Evolutionary conservation across 2,113 vertebrate species (phyloP).

Genomic region (Ardeotis arabs): DNA sequence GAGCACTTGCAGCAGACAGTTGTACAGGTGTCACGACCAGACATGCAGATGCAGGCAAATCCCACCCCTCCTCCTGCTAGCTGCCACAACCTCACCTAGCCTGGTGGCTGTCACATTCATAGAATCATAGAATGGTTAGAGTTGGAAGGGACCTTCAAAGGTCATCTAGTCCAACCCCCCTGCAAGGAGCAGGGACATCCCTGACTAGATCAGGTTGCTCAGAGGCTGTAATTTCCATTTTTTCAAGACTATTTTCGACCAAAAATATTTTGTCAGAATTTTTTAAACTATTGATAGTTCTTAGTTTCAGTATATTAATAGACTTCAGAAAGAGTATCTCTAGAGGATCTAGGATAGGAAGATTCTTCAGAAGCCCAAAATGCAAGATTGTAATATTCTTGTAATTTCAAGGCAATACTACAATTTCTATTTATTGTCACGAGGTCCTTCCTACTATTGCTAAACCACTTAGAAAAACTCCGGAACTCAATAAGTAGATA

Average conservation of each 20-base stretch:
- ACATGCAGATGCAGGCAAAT: not conserved
- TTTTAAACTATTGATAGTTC: not conserved
- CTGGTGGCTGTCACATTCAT: slow-evolving; percentile 45
- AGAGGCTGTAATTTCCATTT: not conserved
- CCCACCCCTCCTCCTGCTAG: not conserved
- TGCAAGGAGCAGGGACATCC: too few species aligned
- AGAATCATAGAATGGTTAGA: too few species aligned
- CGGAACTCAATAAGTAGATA: not conserved
- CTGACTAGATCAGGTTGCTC: too few species aligned
- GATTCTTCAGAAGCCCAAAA: not conserved
- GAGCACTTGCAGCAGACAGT: not conserved
- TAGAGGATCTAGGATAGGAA: not conserved
- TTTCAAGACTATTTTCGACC: not conserved
- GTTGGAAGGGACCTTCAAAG: too few species aligned
- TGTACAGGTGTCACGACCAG: accelerated
- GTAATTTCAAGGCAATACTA: not conserved
- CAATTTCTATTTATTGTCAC: not conserved
- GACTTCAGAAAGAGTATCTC: not conserved
- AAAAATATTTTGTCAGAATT: not conserved
- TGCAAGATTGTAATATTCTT: not conserved
- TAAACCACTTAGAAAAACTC: not conserved
- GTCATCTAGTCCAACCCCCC: too few species aligned
- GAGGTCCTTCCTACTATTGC: not conserved
- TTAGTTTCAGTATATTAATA: not conserved
- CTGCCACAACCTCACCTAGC: slow-evolving; percentile 73